Conservation (phyloP, 2,113 vertebrate genomes). For the Plecturocebus donacophilus region DNA sequence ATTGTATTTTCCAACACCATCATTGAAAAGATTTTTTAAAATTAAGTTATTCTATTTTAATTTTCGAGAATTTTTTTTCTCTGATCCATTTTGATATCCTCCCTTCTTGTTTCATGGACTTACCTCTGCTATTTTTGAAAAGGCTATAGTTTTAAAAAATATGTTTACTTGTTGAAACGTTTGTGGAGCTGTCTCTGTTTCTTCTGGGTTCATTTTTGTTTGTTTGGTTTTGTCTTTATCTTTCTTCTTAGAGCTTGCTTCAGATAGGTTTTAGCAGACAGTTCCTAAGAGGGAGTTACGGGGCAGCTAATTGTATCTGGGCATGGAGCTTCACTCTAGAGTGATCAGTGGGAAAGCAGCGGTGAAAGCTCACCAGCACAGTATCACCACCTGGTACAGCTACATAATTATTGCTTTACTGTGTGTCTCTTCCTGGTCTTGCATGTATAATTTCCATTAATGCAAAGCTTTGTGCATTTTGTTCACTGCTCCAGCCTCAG, state of each 20-base stretch:
- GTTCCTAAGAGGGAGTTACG: not conserved
- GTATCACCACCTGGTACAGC: too few species aligned
- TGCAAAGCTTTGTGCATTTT: not conserved
- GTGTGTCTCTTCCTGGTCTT: not conserved
- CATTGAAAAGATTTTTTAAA: not conserved
- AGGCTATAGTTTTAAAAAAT: not conserved
- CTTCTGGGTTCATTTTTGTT: not conserved
- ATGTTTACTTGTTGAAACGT: not conserved
- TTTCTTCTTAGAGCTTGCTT: not conserved
- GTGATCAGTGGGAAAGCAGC: too few species aligned
- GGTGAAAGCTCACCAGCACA: not conserved
- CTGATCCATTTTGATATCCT: not conserved
- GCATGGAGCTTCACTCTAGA: not conserved
- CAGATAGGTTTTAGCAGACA: not conserved
- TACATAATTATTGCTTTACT: not conserved
- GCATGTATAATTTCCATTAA: not conserved
- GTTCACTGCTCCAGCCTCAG: not conserved
- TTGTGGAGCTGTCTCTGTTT: not conserved
- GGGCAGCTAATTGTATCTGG: not conserved
- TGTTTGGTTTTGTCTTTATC: not conserved
- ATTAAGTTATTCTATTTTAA: not conserved
- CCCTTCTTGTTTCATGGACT: conserved; percentile 25
- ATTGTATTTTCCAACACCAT: not conserved
- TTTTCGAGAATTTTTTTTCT: not conserved
- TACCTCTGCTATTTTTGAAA: not conserved